These are phyloP conservation scores for Trinorchestia longiramus DNA, from an alignment of 1,140 invertebrate genomes.

Conservation along the genomic window DNA sequence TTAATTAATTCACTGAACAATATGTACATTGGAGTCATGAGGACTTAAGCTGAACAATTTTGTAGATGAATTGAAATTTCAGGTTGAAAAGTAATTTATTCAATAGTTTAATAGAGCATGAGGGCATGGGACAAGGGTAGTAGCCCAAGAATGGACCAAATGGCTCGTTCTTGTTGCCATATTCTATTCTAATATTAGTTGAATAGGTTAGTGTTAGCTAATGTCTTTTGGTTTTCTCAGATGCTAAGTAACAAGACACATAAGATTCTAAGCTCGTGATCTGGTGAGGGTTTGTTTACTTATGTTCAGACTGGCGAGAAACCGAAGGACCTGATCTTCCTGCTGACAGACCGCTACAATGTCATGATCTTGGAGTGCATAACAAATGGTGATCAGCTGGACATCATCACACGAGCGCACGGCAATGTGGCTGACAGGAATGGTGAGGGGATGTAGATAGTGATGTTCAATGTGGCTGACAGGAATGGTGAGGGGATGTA, in stretches of 20 bases:
- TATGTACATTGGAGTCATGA: too few species aligned
- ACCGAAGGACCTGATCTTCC: slow-evolving; percentile 93
- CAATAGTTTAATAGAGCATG: too few species aligned
- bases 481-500: slow-evolving; percentile 74
- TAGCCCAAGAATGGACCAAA: too few species aligned
- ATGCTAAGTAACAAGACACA: not conserved
- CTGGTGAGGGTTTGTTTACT: not conserved
- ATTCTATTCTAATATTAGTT: too few species aligned
- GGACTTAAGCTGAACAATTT: too few species aligned
- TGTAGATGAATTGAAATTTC: too few species aligned
- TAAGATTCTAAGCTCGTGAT: not conserved
- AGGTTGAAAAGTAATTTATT: too few species aligned
- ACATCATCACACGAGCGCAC: slow-evolving; percentile 95
- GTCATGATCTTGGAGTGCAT: slow-evolving; percentile 96
- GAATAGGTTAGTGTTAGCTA: too few species aligned
- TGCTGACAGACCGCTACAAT: slow-evolving; percentile 93
- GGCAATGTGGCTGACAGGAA: slow-evolving; percentile 95
- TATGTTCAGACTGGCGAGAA: slow-evolving; percentile 79
- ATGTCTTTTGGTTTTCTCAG: too few species aligned
- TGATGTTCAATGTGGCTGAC: slow-evolving; percentile 79
- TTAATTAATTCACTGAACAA: too few species aligned
- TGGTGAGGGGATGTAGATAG: slow-evolving; percentile 68
- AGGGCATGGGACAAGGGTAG: too few species aligned
- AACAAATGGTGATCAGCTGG: slow-evolving; percentile 81
- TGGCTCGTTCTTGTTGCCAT: too few species aligned